Conservation (phyloP, 2,113 vertebrate species). For the Seriola quinqueradiata region DNA sequence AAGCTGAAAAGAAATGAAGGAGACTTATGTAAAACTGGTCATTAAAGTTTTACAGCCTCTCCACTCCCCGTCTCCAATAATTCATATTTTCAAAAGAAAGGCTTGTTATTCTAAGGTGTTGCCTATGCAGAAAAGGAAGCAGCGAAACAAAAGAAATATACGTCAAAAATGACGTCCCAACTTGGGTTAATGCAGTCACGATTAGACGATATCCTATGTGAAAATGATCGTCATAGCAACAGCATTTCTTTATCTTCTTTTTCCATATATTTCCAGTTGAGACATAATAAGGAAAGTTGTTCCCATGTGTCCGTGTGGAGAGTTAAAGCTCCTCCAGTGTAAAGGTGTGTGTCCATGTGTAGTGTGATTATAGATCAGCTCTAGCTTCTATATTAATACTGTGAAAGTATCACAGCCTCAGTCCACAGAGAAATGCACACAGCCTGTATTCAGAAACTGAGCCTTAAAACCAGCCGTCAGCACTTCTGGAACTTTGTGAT, state of each 20-base stretch:
- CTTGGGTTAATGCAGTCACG: neutral
- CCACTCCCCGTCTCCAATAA: neutral
- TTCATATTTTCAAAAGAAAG: conserved; percentile 20
- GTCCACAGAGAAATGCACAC: no score
- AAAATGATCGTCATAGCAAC: neutral
- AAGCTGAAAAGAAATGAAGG: neutral
- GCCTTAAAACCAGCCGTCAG: no score
- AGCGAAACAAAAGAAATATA: conserved; percentile 32
- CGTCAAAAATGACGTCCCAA: neutral
- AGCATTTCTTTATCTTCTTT: conserved; percentile 1
- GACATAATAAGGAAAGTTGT: conserved; percentile 31
- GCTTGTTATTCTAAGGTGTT: conserved; percentile 31
- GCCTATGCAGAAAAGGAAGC: conserved; percentile 26
- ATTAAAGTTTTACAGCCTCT: neutral
- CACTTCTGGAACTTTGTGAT: no score
- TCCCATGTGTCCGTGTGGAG: conserved; percentile 2
- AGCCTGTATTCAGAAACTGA: no score
- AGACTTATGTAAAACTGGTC: neutral
- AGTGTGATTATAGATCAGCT: no score
- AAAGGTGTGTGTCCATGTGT: no score
- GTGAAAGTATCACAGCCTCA: no score
- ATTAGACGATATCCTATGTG: neutral
- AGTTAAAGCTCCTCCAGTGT: neutral
- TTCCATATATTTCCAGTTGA: conserved; percentile 32
- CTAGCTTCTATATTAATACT: no score